Evolutionary conservation across 2,113 vertebrate genomes (phyloP), one percentile per base, ranked within the genome.

Genomic region (Phyllopteryx taeniolatus): DNA sequence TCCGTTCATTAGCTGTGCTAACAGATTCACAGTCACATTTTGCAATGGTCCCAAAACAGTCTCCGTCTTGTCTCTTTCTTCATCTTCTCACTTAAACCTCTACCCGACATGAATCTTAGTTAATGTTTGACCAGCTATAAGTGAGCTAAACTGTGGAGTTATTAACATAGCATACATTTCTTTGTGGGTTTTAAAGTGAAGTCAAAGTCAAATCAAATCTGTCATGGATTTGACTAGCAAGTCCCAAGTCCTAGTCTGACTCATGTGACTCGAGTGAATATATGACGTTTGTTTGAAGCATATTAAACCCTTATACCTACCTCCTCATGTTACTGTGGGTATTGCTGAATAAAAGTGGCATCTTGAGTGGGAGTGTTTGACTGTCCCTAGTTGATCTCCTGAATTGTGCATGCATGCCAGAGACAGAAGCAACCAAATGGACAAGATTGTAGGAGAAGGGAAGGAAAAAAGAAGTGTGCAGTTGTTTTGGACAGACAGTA

Each of bases 291-390:
- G 60, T 86, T 79, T 77, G 75, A 85, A 73, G 75, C 67, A 66
- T 13, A 77, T 19, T 77, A 54, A 75, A 61, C 27, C 47, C 46
- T 6, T 17, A 20, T 33, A 85, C 94, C 95, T 94, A 95, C 94
- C 94, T 96, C 91, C 92, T 93, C 42, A 91, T 79, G 67, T 88
- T 85, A 90, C 93, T 94, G 85, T 87, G 89, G 89, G 87, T 90
- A 88, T 91, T 79, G 82, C 88, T 95, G 87, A 93, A 93, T 92
- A 96, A 90, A 80, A 96, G 93, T 86, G 93, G 92, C 94, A 95
- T 95, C 94, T 92, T 94, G 87, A 93, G 93, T 63, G 93, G 94
- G 79, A 95, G 90, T 76, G 89, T 93, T 92, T 93, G 93, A 94
- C 81, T 93, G 82, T 91, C 88, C 84, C 92, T 95, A 93, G 91